A percentile compares a stretch with the other conserved stretches of the same genome.
Conservation (phyloP, 2,797 vertebrate species). For the Eulemur mongoz region DNA sequence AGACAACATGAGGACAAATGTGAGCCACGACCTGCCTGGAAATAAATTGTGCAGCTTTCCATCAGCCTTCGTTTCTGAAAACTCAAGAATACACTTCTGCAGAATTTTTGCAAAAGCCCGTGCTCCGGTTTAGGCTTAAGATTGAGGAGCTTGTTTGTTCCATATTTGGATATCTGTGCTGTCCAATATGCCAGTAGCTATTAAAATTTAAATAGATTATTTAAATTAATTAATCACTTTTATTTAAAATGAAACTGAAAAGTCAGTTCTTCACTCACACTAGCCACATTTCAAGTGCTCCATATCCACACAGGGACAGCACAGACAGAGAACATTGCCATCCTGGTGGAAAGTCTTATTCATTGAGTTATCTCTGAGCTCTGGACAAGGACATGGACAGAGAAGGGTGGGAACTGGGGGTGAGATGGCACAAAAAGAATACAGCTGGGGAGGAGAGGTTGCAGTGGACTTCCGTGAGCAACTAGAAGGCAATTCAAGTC, state of each 20-base stretch:
- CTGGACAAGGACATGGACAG: background rate
- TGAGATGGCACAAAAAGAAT: background rate
- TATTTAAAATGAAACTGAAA: background rate
- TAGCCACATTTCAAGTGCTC: background rate
- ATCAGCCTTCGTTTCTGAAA: background rate
- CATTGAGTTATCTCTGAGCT: background rate
- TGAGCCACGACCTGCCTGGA: background rate
- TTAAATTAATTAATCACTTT: background rate
- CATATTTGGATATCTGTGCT: background rate
- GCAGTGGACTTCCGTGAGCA: background rate
- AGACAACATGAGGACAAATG: background rate
- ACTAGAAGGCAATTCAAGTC: background rate
- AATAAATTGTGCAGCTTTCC: background rate
- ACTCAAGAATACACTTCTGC: background rate
- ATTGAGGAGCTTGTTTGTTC: background rate
- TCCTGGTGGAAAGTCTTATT: background rate
- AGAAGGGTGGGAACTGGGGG: background rate
- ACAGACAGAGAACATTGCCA: background rate
- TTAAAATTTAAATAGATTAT: background rate
- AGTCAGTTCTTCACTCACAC: background rate
- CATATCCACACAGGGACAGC: background rate
- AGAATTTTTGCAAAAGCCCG: background rate
- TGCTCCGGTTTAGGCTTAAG: background rate
- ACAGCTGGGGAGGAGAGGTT: background rate
- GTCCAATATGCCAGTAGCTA: background rate